Base-by-base conservation (phyloP, 1,140 invertebrate species). In the Tetramorium simillimum region DNA sequence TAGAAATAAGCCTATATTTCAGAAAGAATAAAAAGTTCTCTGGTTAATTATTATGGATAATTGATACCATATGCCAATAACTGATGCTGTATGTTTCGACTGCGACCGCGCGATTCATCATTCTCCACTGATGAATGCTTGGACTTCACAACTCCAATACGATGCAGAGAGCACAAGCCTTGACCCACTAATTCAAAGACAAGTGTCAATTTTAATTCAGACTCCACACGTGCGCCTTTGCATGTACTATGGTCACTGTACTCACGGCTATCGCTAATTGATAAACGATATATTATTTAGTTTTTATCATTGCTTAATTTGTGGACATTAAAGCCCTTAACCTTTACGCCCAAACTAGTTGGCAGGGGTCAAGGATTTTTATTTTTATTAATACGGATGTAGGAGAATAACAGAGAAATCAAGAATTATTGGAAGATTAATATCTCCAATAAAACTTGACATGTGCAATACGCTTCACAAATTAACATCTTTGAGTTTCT, bases 131-230 rank as follows among this genome's bases (percentile, higher is more conserved):
- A 75, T 49, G 21, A 49, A 72, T n/a, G 21, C 16, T 33, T 51
- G 46, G 56, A 16, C 37, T 80, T 4, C 43, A 37, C 16, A 43
- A 65, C 46, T 62, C 14, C 46, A 86, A 14, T n/a, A 28, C 33
- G 46, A 86, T 40, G 46, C 87, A 73, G 75, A 82, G 85, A 88
- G 46, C 77, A 62, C 24, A 56, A 84, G 72, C 87, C 87, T 89
- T 89, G 87, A 89, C 87, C 87, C 24, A 84, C 21, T 82, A 70
- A 86, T 86, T 76, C 77, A 65, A 58, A 62, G 63, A 81, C 60
- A 33, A 81, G 60, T 62, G 85, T 81, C 87, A 73, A 86, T 86
- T 88, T 77, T 76, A 76, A 88, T 86, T 82, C 76, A 76, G 65
- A 28, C 51, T 67, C 49, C 28, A 56, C 81, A 58, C 81, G 70